Conservation (phyloP, 2,888 invertebrate species). For the Acanthosoma haemorrhoidale region DNA sequence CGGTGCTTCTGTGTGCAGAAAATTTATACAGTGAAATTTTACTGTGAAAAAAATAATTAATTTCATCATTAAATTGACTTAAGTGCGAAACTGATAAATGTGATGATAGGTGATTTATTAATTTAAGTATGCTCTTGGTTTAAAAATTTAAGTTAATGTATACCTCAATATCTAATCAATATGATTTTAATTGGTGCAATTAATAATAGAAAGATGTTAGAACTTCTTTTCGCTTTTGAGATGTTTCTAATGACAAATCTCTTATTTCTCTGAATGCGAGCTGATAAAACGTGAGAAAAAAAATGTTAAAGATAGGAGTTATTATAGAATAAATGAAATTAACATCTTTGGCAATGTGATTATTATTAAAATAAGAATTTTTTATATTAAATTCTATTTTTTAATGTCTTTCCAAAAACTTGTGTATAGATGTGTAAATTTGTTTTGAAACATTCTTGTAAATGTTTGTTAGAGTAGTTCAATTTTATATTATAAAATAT, state of each 20-base stretch:
- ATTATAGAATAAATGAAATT: background rate
- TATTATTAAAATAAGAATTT: constrained; percentile 4
- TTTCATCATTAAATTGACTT: background rate
- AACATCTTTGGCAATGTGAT: constrained; percentile 8
- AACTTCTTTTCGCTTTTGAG: background rate
- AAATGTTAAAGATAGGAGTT: background rate
- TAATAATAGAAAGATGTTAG: background rate
- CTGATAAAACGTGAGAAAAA: background rate
- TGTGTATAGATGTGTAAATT: constrained; percentile 5
- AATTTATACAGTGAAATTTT: background rate
- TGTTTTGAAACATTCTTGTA: constrained; percentile 5
- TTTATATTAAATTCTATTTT: background rate
- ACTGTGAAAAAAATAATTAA: background rate
- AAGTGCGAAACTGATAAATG: background rate
- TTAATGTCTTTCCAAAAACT: constrained; percentile 5
- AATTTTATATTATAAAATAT: background rate
- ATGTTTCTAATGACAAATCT: too few species aligned
- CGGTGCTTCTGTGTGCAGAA: constrained; percentile 18
- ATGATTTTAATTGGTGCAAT: constrained; percentile 16
- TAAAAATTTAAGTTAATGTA: constrained; percentile 9
- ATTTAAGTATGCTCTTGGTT: background rate
- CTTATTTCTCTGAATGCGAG: too few species aligned
- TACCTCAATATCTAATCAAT: constrained; percentile 2
- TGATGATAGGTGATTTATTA: constrained; percentile 11
- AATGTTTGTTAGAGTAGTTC: background rate